Conservation (phyloP, 1,140 invertebrate species). For the Lepidostoma basale region DNA sequence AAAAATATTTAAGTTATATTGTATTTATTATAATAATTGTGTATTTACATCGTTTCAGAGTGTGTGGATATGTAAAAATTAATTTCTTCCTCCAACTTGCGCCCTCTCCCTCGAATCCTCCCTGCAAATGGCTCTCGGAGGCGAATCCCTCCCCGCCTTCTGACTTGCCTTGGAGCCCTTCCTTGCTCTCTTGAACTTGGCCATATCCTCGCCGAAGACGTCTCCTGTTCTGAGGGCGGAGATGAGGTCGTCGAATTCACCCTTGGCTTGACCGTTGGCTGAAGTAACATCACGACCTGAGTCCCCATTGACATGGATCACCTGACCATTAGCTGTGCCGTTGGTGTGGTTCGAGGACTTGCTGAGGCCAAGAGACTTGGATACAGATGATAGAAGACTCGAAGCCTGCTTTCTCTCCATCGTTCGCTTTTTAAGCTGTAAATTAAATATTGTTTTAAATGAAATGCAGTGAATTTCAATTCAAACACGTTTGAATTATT, state of each 20-base stretch:
- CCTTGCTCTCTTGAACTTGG: slow-evolving; percentile 84
- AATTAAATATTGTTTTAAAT: too few species aligned
- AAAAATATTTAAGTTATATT: too few species aligned
- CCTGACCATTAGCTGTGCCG: slow-evolving; percentile 60
- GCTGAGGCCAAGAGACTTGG: slow-evolving; percentile 63
- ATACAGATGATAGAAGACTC: slow-evolving; percentile 68
- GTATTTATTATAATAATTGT: too few species aligned
- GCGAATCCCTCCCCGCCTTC: slow-evolving; percentile 60
- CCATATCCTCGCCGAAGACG: slow-evolving; percentile 96
- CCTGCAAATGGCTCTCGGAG: slow-evolving; percentile 66
- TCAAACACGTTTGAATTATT: too few species aligned
- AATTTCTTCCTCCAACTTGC: slow-evolving; percentile 53
- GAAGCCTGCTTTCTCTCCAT: slow-evolving; percentile 84
- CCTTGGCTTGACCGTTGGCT: slow-evolving; percentile 65
- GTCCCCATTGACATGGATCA: slow-evolving; percentile 48
- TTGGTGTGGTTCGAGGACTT: slow-evolving; percentile 54
- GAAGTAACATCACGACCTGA: slow-evolving; percentile 41
- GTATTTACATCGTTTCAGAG: neutral
- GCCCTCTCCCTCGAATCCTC: slow-evolving; percentile 75
- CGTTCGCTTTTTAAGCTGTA: slow-evolving; percentile 81
- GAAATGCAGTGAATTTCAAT: too few species aligned
- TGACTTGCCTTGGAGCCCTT: slow-evolving; percentile 67
- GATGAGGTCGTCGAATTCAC: slow-evolving; percentile 97
- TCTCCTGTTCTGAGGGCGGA: slow-evolving; percentile 94
- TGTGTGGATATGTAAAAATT: slow-evolving; percentile 7